phyloP scores from a whole-genome alignment of 1,140 invertebrate genomes.

The Neodiprion lecontei region DNA sequence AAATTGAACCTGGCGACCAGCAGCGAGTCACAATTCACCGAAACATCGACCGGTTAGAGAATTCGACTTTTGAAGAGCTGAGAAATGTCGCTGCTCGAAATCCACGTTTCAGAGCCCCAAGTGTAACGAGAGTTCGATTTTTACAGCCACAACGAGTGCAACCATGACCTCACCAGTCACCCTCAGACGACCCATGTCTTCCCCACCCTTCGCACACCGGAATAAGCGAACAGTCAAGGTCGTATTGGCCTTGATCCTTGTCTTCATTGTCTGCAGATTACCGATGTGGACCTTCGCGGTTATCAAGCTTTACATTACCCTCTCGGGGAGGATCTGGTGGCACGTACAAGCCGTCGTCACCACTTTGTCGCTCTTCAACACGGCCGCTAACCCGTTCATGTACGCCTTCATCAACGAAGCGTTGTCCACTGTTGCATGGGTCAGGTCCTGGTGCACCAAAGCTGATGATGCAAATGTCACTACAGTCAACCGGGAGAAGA shows the following conservation, averaged over 20 bases:
- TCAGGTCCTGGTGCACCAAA: constrained; percentile 15
- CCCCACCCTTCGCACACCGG: constrained; percentile 42
- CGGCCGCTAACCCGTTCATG: constrained; percentile 64
- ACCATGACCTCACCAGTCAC: neutral
- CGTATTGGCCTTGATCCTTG: constrained; percentile 61
- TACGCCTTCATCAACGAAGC: constrained; percentile 65
- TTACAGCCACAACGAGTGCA: neutral
- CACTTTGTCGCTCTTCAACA: constrained; percentile 59
- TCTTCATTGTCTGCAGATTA: constrained; percentile 61
- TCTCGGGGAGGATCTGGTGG: constrained; percentile 49
- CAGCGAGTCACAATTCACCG: constrained; percentile 28
- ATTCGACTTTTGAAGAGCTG: constrained; percentile 2
- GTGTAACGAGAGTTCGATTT: neutral
- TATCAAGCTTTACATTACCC: constrained; percentile 50
- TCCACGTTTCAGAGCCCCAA: neutral
- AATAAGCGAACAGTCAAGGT: constrained; percentile 64
- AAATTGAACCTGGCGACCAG: constrained; percentile 27
- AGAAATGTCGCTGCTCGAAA: constrained; percentile 8
- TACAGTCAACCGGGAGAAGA: neutral
- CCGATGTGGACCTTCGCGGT: constrained; percentile 63
- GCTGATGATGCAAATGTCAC: neutral
- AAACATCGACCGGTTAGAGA: constrained; percentile 27
- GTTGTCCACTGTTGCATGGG: constrained; percentile 38
- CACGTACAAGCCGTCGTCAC: constrained; percentile 59
- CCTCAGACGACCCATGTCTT: constrained; percentile 25